Conservation (phyloP, 2,888 invertebrate genomes). For the Chrysotoxum bicinctum region DNA sequence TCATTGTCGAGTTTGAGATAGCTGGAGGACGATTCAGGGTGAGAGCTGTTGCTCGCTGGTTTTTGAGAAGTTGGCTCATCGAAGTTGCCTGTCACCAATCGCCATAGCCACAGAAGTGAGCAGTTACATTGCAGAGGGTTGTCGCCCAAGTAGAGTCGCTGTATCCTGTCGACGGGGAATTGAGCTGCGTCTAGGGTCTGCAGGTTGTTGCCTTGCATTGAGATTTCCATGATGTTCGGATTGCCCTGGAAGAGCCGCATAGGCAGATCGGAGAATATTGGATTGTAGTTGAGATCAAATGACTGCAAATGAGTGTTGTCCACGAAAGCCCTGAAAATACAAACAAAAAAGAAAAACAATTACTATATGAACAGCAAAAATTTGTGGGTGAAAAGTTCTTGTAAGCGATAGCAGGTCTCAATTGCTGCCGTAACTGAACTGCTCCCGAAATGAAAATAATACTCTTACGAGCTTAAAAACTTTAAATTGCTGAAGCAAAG, state of each 20-base stretch:
- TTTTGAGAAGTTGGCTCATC: slow-evolving; percentile 75
- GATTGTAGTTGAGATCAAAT: slow-evolving; percentile 90
- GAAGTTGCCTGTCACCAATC: slow-evolving; percentile 83
- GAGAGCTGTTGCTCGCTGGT: slow-evolving; percentile 69
- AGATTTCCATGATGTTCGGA: slow-evolving; percentile 89
- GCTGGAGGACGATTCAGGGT: slow-evolving; percentile 35
- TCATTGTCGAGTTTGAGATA: slow-evolving; percentile 79
- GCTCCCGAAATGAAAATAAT: background rate
- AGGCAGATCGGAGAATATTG: slow-evolving; percentile 88
- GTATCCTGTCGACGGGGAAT: slow-evolving; percentile 91
- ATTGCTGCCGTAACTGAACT: background rate
- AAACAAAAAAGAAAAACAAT: slow-evolving; percentile 27
- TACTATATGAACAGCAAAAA: background rate
- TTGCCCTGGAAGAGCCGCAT: slow-evolving; percentile 92
- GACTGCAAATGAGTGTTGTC: slow-evolving; percentile 92
- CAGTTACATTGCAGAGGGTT: slow-evolving; percentile 94
- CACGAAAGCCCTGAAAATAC: slow-evolving; percentile 87
- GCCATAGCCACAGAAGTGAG: slow-evolving; percentile 93
- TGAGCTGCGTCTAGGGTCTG: slow-evolving; percentile 90
- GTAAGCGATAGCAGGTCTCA: background rate
- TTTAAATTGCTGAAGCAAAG: background rate
- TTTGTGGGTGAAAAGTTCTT: background rate
- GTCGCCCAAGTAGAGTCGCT: slow-evolving; percentile 88
- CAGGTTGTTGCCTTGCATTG: slow-evolving; percentile 89
- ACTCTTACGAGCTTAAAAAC: background rate